These are phyloP conservation scores for Itoplectis maculator DNA, from an alignment of 2,888 invertebrate genomes.

Conservation along the genomic window DNA sequence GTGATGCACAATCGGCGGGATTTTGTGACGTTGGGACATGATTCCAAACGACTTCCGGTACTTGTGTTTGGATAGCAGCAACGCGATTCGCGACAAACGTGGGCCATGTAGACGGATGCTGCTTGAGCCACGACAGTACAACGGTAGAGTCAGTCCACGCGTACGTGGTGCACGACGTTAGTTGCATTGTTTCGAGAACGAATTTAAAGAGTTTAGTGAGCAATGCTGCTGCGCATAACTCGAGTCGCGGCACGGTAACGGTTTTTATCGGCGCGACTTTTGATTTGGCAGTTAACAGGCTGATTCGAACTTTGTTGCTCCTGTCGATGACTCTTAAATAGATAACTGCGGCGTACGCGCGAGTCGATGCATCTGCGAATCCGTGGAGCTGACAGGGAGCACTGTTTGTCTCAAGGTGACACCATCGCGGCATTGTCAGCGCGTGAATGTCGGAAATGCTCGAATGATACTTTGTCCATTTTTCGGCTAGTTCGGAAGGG, in stretches of 20 bases:
- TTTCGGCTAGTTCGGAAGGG: constrained; percentile 16
- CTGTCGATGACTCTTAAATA: not conserved
- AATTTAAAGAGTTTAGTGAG: not conserved
- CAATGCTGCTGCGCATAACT: constrained; percentile 28
- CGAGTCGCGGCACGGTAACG: constrained; percentile 23
- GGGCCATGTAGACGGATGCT: no score
- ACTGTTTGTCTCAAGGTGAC: not conserved
- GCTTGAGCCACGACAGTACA: no score
- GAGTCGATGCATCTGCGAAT: constrained; percentile 53
- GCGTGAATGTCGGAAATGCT: constrained; percentile 1
- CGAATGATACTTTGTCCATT: constrained; percentile 23
- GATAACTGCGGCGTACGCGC: constrained; percentile 46
- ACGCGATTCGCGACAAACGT: no score
- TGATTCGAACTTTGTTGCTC: not conserved
- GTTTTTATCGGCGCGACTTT: constrained; percentile 32
- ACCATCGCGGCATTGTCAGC: constrained; percentile 58
- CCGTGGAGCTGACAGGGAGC: constrained; percentile 41
- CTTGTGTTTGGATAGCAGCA: no score
- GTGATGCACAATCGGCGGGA: no score
- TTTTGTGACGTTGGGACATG: no score
- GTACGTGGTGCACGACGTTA: no score
- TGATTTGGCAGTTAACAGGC: not conserved
- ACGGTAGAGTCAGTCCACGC: no score
- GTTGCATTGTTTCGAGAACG: no score
- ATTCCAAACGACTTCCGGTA: no score